Conservation (phyloP, 2,888 invertebrate species). For the Cephus runcator region DNA sequence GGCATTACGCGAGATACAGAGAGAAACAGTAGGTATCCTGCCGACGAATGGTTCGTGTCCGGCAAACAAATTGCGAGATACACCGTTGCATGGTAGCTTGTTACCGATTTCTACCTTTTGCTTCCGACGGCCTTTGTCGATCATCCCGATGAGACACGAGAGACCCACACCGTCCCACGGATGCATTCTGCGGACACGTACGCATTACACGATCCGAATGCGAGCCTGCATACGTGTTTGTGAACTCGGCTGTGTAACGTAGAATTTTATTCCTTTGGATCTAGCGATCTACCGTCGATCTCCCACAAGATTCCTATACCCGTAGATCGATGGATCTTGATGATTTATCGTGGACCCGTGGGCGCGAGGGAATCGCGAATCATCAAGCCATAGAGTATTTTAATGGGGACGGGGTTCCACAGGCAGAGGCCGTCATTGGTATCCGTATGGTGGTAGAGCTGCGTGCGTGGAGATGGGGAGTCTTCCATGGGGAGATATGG, state of each 20-base stretch:
- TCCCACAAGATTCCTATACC: background rate
- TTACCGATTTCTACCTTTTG: constrained; percentile 38
- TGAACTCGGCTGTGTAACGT: background rate
- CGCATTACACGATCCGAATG: background rate
- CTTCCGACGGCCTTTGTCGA: background rate
- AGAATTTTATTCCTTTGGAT: background rate
- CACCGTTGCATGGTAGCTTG: constrained; percentile 57
- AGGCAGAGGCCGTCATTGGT: background rate
- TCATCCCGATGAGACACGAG: background rate
- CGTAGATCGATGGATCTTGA: background rate
- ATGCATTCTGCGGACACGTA: background rate
- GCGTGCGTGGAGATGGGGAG: background rate
- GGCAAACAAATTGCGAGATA: constrained; percentile 65
- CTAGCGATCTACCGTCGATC: background rate
- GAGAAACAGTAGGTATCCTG: constrained; percentile 32
- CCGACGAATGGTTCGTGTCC: constrained; percentile 63
- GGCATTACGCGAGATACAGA: background rate
- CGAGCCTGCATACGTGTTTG: background rate
- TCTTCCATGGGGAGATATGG: background rate
- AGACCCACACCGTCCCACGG: background rate
- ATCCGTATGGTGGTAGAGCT: background rate
- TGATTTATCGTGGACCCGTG: background rate
- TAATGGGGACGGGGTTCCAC: constrained; percentile 18
- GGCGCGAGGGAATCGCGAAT: constrained; percentile 4
- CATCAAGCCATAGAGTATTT: constrained; percentile 37